Evolutionary conservation across 2,797 vertebrate genomes (phyloP), one percentile per base, ranked within the genome.

Genomic region (Lithobates sylvaticus): DNA sequence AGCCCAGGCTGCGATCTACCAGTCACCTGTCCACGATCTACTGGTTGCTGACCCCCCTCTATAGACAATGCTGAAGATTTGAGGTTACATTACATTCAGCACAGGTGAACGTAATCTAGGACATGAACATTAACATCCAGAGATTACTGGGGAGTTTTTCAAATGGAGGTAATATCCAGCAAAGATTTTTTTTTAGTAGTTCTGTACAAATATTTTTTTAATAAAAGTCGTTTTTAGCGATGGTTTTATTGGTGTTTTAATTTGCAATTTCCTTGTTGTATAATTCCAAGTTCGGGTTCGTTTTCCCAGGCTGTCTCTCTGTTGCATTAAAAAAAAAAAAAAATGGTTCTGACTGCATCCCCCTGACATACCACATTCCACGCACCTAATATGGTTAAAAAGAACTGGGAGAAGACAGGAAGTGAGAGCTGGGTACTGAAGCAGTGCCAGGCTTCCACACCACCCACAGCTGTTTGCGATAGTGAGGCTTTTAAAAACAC

Each of bases 331-430:
- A 16, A n/a, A 64, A 64, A n/a, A 44, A 16, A n/a, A 64, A 10
- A 78, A 44, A 34, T 47, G 36, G n/a, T 44, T 86, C 18, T 70
- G 5, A 71, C 34, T 81, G 47, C 54, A 27, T 82, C 50, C 73
- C 34, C 72, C 67, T 82, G 79, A 82, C 65, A 86, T 68, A 78
- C 75, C 47, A 74, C 85, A 86, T 86, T 83, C 85, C 80, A 86
- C 74, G 36, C 78, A 83, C 85, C 85, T 74, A 83, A 83, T 86
- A 86, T 78, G 68, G 85, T 78, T 36, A 86, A 39, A 73, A 78
- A 83, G 84, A 39, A 44, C 85, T 72, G 80, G 54, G 69, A 86
- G 74, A 86, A 78, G 80, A 70, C 80, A 86, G 80, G 80, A 86
- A 86, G 75, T 67, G 54, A 83, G 72, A 81, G 78, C 67, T 13